phyloP scores from a whole-genome alignment of 2,888 invertebrate genomes.

The Acronicta aceris region DNA sequence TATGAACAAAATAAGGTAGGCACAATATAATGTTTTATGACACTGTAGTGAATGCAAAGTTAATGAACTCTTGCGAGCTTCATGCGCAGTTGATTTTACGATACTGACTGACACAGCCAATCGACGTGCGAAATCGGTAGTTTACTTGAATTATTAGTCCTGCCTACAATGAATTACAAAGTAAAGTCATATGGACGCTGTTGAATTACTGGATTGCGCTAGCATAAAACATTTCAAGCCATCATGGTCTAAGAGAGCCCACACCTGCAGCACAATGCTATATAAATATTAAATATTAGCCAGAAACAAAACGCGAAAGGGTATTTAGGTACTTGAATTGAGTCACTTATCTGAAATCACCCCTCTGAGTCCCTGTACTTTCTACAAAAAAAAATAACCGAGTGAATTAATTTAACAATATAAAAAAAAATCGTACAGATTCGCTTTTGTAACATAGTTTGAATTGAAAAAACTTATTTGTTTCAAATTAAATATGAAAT shows the following conservation, averaged over 20 bases:
- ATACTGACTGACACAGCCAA: constrained; percentile 22
- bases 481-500: background rate
- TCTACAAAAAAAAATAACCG: too few relatives aligned
- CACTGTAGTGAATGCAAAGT: constrained; percentile 11
- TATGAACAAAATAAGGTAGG: constrained; percentile 1
- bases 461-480: background rate
- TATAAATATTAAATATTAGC: too few relatives aligned
- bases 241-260: background rate
- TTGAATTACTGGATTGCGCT: constrained; percentile 36
- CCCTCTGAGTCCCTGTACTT: too few relatives aligned
- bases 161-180: constrained; percentile 25
- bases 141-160: constrained; percentile 52
- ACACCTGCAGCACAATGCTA: too few relatives aligned
- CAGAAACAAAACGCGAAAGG: too few relatives aligned
- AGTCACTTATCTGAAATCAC: too few relatives aligned
- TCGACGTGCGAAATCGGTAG: constrained; percentile 32
- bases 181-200: constrained; percentile 36
- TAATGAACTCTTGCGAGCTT: constrained; percentile 38
- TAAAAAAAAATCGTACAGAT: too few relatives aligned
- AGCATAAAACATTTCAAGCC: background rate
- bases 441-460: background rate
- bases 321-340: too few relatives aligned
- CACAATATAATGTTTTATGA: constrained; percentile 20
- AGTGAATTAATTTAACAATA: too few relatives aligned
- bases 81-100: constrained; percentile 35